Base-by-base conservation (phyloP, 2,888 invertebrate genomes). In the Polietes domitor region DNA sequence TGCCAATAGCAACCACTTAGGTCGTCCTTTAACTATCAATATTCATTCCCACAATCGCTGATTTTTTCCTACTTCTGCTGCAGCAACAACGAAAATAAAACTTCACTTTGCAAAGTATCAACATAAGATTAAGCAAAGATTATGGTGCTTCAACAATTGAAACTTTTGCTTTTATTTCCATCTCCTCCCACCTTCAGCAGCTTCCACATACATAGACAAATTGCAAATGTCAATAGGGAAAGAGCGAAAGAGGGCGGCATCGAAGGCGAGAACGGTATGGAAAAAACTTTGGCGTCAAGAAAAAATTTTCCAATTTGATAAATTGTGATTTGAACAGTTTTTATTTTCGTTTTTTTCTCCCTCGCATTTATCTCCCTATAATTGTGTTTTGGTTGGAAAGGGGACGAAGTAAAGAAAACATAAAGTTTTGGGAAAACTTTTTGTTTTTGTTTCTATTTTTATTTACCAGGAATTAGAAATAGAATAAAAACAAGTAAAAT, bases 291-390 rank as follows among this genome's bases (percentile, higher is more conserved):
- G 84, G 84, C 77, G 81, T 81, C 74, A 82, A n/a, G n/a, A n/a
- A 85, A 79, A 76, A 82, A 61, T 74, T 79, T 82, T 74, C 79
- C 80, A 85, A 84, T 84, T 85, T 84, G 79, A 85, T 84, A 85
- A 85, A 85, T 84, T 82, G 80, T 77, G 74, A 82, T 85, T 80
- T 75, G 71, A 82, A 58, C 41, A 43, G 41, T 43, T 68, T 68
- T 68, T 50, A 41, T 58, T 55, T 53, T 58, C 28, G 28, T 50
- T 28, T 28, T 70, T 70, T 73, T 37, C 50, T 47, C 43, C 55
- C 71, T 75, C 41, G 55, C n/a, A 32, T 71, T 68, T 55, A 26
- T 74, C 77, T 71, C 19, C 41, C 41, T 41, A 68, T 43, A 68
- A 68, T 68, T 68, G 68, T 21, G 21, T 68, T 32, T 65, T 32